Percentiles rank a stretch among this genome's conserved stretches.
Conservation (phyloP, 2,888 invertebrate genomes). For the Lasioglossum villosulum region DNA sequence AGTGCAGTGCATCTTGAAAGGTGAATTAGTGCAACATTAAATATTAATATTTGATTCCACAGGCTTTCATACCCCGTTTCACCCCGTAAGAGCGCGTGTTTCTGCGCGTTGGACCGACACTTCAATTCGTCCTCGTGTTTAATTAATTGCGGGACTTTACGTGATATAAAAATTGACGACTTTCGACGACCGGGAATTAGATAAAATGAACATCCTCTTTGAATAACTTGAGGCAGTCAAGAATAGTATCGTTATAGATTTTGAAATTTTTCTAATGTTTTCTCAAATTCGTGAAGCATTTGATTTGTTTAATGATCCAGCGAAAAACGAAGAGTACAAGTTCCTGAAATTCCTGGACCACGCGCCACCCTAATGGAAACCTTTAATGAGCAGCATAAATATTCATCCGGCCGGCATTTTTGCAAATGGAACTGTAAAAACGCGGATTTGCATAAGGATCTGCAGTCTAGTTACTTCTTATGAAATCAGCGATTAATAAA, state of each 20-base stretch:
- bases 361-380: neutral
- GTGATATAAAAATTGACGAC: neutral
- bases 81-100: neutral
- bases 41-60: slow-evolving; percentile 39
- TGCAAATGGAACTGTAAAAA: neutral
- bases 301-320: neutral
- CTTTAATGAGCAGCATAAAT: neutral
- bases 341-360: neutral
- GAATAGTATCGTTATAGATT: neutral
- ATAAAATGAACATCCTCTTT: neutral
- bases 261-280: neutral
- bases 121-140: neutral
- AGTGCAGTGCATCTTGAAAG: slow-evolving; percentile 43
- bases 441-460: neutral
- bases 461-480: neutral
- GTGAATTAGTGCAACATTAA: slow-evolving; percentile 46
- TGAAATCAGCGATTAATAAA: neutral
- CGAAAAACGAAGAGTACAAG: neutral
- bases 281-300: too few relatives aligned
- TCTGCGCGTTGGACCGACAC: neutral
- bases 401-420: neutral
- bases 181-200: neutral
- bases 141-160: neutral
- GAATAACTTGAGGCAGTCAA: neutral
- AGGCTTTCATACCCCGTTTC: slow-evolving; percentile 1